Evolutionary conservation across 2,113 vertebrate genomes (phyloP), one percentile per base, ranked within the genome.

Genomic region (Desmodus rotundus): DNA sequence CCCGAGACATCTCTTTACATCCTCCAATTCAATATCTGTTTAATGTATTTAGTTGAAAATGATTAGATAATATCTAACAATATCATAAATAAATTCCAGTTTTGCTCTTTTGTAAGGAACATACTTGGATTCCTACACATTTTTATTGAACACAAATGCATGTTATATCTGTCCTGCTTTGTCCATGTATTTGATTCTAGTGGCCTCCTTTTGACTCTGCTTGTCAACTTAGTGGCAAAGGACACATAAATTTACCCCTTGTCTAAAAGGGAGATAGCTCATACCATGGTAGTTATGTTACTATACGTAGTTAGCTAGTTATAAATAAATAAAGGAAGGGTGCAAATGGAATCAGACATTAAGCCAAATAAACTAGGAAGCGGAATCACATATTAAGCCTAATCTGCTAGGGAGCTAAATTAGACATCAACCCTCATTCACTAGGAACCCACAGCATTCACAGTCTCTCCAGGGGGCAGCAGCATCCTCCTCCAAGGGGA

Each of bases 1-100:
- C 38, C 98, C 99, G 0, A 99, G 50, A 41, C 99, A 99, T 0
- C 72, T 50, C 91, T 98, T 98, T 74, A 99, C 26, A 0, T 93
- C 97, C 36, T 70, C 96, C 77, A 98, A 17, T 5, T 98, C 98
- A 65, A 99, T 1, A 84, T 95, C 99, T 99, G 98, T 24, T 98
- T 98, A 52, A 54, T 85, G 13, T 68, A 96, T 87, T 83, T 63
- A 95, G 77, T 96, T 81, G 43, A 41, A 97, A n/a, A 83, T 93
- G 78, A 67, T 95, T 95, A 67, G 4, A 97, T 28, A 56, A 4
- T 13, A 4, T 77, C 10, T 81, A 50, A 63, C 50, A 92, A 89
- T 5, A 89, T 72, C 47, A 83, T 24, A 92, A 38, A 82, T 92
- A 84, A 72, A 90, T 72, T 63, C 4, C 0, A 58, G 33, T 61